A percentile compares a stretch with the other conserved stretches of the same genome.
These are phyloP conservation scores for Battus philenor DNA, from an alignment of 1,140 invertebrate species.

Conservation along the genomic window DNA sequence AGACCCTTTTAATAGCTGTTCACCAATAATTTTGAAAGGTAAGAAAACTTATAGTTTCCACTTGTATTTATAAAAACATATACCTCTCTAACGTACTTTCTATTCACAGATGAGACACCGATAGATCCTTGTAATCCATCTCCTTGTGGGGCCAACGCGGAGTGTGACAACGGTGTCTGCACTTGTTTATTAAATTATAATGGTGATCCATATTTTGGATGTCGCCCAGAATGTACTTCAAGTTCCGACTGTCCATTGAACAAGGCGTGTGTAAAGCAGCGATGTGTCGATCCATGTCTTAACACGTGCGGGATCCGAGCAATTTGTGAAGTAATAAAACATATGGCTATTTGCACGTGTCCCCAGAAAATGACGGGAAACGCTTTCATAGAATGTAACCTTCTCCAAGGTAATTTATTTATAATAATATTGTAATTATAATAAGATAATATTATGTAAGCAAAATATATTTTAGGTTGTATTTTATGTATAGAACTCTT, in stretches of 20 bases:
- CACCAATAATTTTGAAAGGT: slow-evolving; percentile 72
- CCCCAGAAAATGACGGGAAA: slow-evolving; percentile 81
- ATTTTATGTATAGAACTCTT: no score
- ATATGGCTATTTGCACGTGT: slow-evolving; percentile 85
- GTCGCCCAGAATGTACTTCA: slow-evolving; percentile 82
- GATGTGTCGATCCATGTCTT: slow-evolving; percentile 83
- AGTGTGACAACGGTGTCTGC: slow-evolving; percentile 86
- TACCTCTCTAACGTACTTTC: no score
- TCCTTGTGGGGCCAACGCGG: slow-evolving; percentile 83
- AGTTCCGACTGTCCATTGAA: slow-evolving; percentile 84
- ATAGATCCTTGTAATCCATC: slow-evolving; percentile 78
- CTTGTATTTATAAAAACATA: slow-evolving; percentile 9
- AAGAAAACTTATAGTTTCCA: slow-evolving; percentile 27
- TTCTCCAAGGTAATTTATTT: slow-evolving; percentile 73
- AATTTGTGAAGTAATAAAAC: slow-evolving; percentile 83
- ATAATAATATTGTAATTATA: slow-evolving; percentile 12
- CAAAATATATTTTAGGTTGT: background rate
- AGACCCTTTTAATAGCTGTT: slow-evolving; percentile 81
- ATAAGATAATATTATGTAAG: slow-evolving; percentile 9
- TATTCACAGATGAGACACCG: slow-evolving; percentile 46
- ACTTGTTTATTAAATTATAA: slow-evolving; percentile 84
- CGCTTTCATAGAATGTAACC: slow-evolving; percentile 81
- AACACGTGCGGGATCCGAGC: slow-evolving; percentile 84
- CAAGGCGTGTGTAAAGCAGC: slow-evolving; percentile 83
- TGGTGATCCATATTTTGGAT: slow-evolving; percentile 83